Evolutionary conservation across 2,888 invertebrate genomes (phyloP), one percentile per base, ranked within the genome.

Genomic region (Microdon myrmicae): DNA sequence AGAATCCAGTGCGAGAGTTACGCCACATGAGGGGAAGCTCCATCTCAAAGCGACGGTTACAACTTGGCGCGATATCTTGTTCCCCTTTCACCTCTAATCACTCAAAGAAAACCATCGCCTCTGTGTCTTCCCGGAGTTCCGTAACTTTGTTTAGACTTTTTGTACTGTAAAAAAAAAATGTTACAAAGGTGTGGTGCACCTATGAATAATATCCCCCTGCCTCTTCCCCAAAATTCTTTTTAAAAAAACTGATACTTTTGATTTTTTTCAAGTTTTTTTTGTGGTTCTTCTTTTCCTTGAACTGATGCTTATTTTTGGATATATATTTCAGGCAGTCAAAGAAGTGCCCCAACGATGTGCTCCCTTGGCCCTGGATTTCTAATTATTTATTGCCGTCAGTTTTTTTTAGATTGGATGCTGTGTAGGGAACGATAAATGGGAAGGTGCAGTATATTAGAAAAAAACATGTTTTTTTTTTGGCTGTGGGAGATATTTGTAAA

Each of bases 171-270:
- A n/a, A 14, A 43, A 47, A 53, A 59, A 37, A 64, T 56, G 56
- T 41, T 54, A 60, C 47, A 47, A 60, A 61, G 61, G 61, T 55
- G 61, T 49, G 61, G 61, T 61, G 43, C 39, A 55, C 61, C 34
- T 26, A 4, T 22, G 31, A 22, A 25, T 41, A 28, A 59, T 29
- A 29, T 12, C 28, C 43, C 43, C 13, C 13, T 29, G 10, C 13
- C 6, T 29, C 41, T 20, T 13, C n/a, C 29, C 13, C 3, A n/a
- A 20, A 43, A 31, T 22, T n/a, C n/a, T n/a, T n/a, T n/a, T n/a
- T n/a, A n/a, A n/a, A n/a, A n/a, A n/a, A n/a, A n/a, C n/a, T n/a
- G n/a, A n/a, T n/a, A 31, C 43, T 22, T 43, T 31, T 31, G 9
- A 31, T 22, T 16, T 31, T 22, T 9, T 12, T 17, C n/a, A n/a